Percentiles rank a stretch among this genome's conserved stretches.
Evolutionary conservation across 1,140 invertebrate genomes (phyloP).

Genomic region (Neoseiulus cucumeris): DNA sequence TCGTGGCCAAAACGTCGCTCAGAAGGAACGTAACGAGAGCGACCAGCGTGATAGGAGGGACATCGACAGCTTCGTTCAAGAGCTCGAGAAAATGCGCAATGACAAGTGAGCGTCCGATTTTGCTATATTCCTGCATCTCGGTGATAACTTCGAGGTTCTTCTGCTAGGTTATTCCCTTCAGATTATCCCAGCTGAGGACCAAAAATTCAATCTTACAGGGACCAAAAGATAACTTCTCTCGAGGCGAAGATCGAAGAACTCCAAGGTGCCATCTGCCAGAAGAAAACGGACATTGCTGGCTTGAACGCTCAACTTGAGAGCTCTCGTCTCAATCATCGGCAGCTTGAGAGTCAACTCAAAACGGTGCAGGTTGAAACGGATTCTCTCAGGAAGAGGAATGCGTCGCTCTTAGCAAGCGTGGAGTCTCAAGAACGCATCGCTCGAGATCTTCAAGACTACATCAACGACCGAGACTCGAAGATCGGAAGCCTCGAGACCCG

Average conservation of each 20-base stretch:
- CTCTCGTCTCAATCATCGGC: not conserved
- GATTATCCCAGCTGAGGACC: too few species aligned
- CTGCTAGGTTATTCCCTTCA: too few species aligned
- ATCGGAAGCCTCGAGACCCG: not conserved
- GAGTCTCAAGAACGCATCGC: not conserved
- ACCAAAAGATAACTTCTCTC: not conserved
- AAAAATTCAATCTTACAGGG: not conserved
- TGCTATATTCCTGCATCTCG: too few species aligned
- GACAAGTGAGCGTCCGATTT: not conserved
- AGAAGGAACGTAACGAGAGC: not conserved
- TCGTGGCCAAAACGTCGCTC: not conserved
- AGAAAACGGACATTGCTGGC: not conserved
- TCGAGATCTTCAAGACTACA: not conserved
- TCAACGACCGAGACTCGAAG: not conserved
- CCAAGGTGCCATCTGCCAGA: not conserved
- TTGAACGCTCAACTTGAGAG: not conserved
- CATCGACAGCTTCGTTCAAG: not conserved
- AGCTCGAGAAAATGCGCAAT: not conserved
- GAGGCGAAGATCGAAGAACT: not conserved
- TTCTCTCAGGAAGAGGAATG: not conserved
- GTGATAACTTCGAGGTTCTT: not conserved
- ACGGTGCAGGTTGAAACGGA: not conserved
- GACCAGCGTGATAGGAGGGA: not conserved
- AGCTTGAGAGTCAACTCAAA: not conserved
- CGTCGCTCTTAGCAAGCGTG: not conserved